Evolutionary conservation across 2,797 vertebrate species (phyloP), one percentile per base, ranked within the genome.

Genomic region (Peromyscus eremicus): DNA sequence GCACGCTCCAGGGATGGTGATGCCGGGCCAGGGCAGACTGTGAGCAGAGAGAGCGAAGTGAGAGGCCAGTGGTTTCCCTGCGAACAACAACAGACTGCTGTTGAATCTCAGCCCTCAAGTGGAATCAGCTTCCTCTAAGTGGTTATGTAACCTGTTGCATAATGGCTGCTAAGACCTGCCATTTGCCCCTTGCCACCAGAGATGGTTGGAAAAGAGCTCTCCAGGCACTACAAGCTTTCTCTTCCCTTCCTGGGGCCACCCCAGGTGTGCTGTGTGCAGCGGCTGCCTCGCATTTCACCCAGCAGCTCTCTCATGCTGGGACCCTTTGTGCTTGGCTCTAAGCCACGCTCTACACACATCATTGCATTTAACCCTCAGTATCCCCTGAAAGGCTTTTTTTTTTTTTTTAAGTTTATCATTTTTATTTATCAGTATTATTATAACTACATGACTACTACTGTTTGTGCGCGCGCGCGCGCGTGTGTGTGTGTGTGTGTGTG

Each of bases 131-230:
- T 40, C 55, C 52, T 57, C 29, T 32, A 3, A 27, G 21, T 52
- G 27, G 19, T 95, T 95, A 55, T 5, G 11, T 49, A 95, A 95
- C 49, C 82, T 32, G 60, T 93, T 88, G 46, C 19, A 6, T 29
- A 96, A 93, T 34, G 6, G 23, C 79, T 34, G n/a, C 6, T 60
- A 8, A 49, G 32, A 34, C 32, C 19, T n/a, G 90, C 34, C 27
- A 1, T 81, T 73, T 68, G 70, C 57, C 25, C 64, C 82, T 83
- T 25, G 49, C 75, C 85, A 68, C 10, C 12, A 81, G 37, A 89
- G 29, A 17, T 32, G 84, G 21, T 57, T 86, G 21, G 83, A 66
- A 89, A 84, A 46, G 62, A 89, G 40, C 37, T 40, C 16, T 71
- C 27, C 7, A 13, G 29, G 4, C 13, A 9, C 46, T 6, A 27